phyloP scores from a whole-genome alignment of 2,888 invertebrate genomes.

The Caprella mutica region DNA sequence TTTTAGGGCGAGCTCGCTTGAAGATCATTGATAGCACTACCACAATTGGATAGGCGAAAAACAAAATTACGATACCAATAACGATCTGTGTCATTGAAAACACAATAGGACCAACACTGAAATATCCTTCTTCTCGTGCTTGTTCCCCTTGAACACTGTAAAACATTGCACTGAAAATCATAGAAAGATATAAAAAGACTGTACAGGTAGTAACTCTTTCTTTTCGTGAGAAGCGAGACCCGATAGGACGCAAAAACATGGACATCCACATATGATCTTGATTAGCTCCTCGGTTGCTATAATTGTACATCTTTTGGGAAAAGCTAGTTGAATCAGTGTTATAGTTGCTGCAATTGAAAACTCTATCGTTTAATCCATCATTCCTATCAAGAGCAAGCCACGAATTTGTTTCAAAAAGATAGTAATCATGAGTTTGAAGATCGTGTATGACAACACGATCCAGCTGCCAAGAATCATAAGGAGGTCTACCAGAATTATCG shows the following conservation, averaged over 20 bases:
- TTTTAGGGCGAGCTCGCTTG: slow-evolving; percentile 39
- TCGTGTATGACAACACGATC: slow-evolving; percentile 41
- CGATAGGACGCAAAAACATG: slow-evolving; percentile 44
- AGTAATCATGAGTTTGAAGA: slow-evolving; percentile 42
- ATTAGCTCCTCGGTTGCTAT: slow-evolving; percentile 38
- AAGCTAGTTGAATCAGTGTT: slow-evolving; percentile 38
- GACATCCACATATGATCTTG: slow-evolving; percentile 48
- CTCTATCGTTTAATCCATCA: slow-evolving; percentile 45
- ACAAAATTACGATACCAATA: slow-evolving; percentile 42
- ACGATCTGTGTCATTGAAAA: slow-evolving; percentile 38
- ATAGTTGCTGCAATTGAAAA: slow-evolving; percentile 43
- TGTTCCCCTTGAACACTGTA: slow-evolving; percentile 39
- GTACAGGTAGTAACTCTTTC: slow-evolving; percentile 45
- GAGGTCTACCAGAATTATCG: slow-evolving; percentile 44
- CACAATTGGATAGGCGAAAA: slow-evolving; percentile 38
- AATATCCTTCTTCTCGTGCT: slow-evolving; percentile 18
- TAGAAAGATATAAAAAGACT: slow-evolving; percentile 44
- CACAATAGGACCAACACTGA: slow-evolving; percentile 15
- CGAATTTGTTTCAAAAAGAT: slow-evolving; percentile 40
- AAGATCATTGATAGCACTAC: slow-evolving; percentile 38
- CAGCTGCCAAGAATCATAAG: slow-evolving; percentile 41
- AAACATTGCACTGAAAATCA: slow-evolving; percentile 46
- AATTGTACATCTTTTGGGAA: slow-evolving; percentile 42
- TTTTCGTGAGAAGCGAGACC: slow-evolving; percentile 43
- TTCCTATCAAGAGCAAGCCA: slow-evolving; percentile 45